Conservation (phyloP, 2,113 vertebrate genomes). For the Capreolus pygargus region DNA sequence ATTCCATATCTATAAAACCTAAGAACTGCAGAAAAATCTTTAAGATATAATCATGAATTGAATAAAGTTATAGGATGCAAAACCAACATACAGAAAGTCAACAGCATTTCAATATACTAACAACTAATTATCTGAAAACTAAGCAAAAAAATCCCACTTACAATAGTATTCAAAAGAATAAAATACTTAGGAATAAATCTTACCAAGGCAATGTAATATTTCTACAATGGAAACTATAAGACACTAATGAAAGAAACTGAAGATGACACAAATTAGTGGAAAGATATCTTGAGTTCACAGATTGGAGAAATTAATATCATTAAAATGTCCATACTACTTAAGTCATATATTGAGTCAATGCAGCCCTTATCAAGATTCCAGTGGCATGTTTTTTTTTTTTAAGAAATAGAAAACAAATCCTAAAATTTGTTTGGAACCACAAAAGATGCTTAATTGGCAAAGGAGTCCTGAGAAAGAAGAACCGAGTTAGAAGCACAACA, state of each 20-base stretch:
- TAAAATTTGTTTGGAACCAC: background rate
- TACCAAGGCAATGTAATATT: background rate
- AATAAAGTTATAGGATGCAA: background rate
- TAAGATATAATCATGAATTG: background rate
- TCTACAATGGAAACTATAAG: background rate
- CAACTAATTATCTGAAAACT: background rate
- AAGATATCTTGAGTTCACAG: background rate
- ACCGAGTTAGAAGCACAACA: background rate
- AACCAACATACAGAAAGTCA: background rate
- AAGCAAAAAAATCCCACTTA: background rate
- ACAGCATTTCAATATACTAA: background rate
- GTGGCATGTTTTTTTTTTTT: background rate
- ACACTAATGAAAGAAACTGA: background rate
- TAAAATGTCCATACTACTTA: background rate
- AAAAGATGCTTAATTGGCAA: background rate
- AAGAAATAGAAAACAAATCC: background rate
- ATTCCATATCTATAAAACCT: background rate
- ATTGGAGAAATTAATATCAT: background rate
- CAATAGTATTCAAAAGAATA: background rate
- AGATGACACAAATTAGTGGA: background rate
- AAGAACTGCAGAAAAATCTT: background rate
- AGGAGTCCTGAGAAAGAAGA: background rate
- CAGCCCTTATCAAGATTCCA: background rate
- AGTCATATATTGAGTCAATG: background rate
- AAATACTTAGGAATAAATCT: background rate